A percentile compares a stretch with the other conserved stretches of the same genome.
Evolutionary conservation across 2,113 vertebrate genomes (phyloP).

Genomic region (Pseudopipra pipra): DNA sequence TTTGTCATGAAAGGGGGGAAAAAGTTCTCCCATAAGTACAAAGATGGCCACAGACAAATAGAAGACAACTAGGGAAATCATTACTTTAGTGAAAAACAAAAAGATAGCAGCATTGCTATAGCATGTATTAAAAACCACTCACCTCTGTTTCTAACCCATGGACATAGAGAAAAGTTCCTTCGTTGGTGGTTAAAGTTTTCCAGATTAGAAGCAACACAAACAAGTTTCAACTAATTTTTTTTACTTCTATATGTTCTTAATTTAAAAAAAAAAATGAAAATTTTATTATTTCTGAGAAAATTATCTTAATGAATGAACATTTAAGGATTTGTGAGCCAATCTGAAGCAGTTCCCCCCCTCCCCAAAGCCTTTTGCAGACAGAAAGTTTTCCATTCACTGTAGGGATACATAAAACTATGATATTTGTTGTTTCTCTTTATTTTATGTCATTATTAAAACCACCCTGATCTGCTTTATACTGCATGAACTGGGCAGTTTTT

Average conservation of each 20-base stretch:
- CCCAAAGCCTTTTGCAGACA: neutral
- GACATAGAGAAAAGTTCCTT: neutral
- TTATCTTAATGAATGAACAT: neutral
- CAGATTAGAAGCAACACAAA: neutral
- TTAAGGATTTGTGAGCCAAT: neutral
- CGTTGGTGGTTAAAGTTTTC: neutral
- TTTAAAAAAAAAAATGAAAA: neutral
- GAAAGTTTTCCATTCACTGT: neutral
- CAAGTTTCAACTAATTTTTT: neutral
- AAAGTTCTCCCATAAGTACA: neutral
- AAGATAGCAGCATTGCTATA: neutral
- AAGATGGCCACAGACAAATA: neutral
- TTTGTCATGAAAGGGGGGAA: neutral
- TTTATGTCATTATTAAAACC: neutral
- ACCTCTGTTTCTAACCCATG: neutral
- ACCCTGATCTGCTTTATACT: neutral
- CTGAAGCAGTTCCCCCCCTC: neutral
- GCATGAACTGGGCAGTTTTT: neutral
- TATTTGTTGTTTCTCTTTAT: neutral
- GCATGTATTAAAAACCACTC: neutral
- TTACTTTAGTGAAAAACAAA: neutral
- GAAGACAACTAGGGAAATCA: neutral
- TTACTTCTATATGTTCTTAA: neutral
- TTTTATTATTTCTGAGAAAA: neutral
- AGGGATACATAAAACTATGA: rapidly evolving